phyloP scores from a whole-genome alignment of 1,140 invertebrate species.

The Conopomorpha cramerella region DNA sequence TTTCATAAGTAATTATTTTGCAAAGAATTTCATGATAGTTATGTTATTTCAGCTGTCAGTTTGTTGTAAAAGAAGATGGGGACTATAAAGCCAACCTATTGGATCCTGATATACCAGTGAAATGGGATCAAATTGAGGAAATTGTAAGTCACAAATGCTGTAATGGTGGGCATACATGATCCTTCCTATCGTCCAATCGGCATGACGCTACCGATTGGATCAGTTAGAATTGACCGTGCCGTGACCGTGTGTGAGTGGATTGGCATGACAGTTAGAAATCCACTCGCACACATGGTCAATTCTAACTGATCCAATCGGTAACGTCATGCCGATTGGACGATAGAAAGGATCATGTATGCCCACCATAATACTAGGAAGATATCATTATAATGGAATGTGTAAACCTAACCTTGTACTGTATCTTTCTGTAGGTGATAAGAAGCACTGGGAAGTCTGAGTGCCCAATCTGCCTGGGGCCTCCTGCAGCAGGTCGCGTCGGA shows the following conservation, averaged over 20 bases:
- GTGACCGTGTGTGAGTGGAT: too few species aligned
- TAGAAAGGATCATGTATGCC: too few species aligned
- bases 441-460: slow-evolving; percentile 73
- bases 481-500: slow-evolving; percentile 88
- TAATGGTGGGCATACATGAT: too few species aligned
- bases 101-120: slow-evolving; percentile 87
- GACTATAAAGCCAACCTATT: slow-evolving; percentile 77
- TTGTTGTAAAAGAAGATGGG: slow-evolving; percentile 81
- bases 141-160: slow-evolving; percentile 79
- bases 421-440: slow-evolving; percentile 28
- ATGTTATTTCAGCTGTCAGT: slow-evolving; percentile 82
- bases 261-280: too few species aligned
- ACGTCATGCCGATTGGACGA: too few species aligned
- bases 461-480: slow-evolving; percentile 88
- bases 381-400: not conserved
- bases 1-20: not conserved
- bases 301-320: too few species aligned
- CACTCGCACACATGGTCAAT: too few species aligned
- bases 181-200: too few species aligned
- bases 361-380: too few species aligned
- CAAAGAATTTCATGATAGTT: not conserved
- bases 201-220: too few species aligned
- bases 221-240: too few species aligned
- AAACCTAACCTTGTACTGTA: slow-evolving; percentile 13
- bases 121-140: slow-evolving; percentile 92